Evolutionary conservation across 2,888 invertebrate genomes (phyloP).

Genomic region (Sinelater perroti): DNA sequence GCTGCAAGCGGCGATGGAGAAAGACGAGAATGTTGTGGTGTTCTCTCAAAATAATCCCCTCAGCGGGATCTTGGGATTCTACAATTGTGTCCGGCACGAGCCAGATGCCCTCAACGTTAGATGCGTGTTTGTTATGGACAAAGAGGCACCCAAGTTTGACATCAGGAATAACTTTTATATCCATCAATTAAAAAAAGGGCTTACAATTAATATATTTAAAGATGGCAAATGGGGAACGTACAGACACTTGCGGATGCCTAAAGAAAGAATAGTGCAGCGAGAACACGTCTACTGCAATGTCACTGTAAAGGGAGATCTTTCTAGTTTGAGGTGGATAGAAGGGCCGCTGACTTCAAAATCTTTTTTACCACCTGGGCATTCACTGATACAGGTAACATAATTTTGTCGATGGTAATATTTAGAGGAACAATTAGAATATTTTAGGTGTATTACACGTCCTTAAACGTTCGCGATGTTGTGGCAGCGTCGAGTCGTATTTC

Average conservation of each 20-base stretch:
- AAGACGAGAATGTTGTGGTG: constrained; percentile 64
- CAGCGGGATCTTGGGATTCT: constrained; percentile 84
- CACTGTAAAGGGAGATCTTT: constrained; percentile 83
- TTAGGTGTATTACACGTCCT: constrained; percentile 75
- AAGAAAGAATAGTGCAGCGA: constrained; percentile 60
- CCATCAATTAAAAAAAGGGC: constrained; percentile 73
- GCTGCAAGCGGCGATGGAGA: constrained; percentile 53
- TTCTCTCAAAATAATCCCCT: constrained; percentile 69
- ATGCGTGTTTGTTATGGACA: constrained; percentile 70
- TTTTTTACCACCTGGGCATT: constrained; percentile 6
- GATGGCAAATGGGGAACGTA: constrained; percentile 72
- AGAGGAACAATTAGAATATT: too few species aligned
- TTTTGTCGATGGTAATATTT: too few species aligned
- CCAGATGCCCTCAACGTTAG: constrained; percentile 65
- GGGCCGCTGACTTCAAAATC: constrained; percentile 61
- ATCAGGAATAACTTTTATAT: constrained; percentile 71
- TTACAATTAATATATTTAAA: constrained; percentile 81
- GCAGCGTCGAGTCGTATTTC: constrained; percentile 88
- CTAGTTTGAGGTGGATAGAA: constrained; percentile 84
- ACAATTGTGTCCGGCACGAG: constrained; percentile 86
- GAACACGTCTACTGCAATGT: constrained; percentile 83
- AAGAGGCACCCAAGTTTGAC: constrained; percentile 70
- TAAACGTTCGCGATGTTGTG: constrained; percentile 97
- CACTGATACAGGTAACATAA: constrained; percentile 1
- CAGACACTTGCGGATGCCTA: constrained; percentile 77